Percentiles rank a stretch among this genome's conserved stretches.
Evolutionary conservation across 2,113 vertebrate genomes (phyloP).

Genomic region (Hiodon tergisus): DNA sequence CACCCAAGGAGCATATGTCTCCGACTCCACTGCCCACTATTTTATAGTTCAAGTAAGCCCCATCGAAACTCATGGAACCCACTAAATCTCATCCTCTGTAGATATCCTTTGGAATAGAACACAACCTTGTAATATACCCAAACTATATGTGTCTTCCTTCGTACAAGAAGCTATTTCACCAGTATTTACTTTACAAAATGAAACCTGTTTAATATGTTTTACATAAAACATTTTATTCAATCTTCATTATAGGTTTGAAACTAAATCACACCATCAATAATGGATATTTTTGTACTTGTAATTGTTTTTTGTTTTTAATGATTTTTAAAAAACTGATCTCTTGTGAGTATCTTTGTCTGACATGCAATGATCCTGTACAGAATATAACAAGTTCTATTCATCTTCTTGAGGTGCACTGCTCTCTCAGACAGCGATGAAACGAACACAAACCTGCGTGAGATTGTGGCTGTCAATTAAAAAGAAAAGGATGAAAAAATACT

Average conservation of each 20-base stretch:
- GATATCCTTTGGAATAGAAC: constrained; percentile 44
- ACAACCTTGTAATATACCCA: constrained; percentile 45
- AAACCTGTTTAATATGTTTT: constrained; percentile 10
- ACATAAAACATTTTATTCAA: background rate
- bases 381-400: constrained; percentile 7
- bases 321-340: background rate
- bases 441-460: background rate
- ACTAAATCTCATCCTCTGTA: constrained; percentile 44
- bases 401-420: background rate
- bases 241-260: background rate
- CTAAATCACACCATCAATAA: background rate
- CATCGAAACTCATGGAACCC: constrained; percentile 40
- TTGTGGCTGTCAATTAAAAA: constrained; percentile 21
- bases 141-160: constrained; percentile 67
- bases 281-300: constrained; percentile 5
- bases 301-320: constrained; percentile 7
- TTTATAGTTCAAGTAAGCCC: constrained; percentile 69
- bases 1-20: constrained; percentile 85
- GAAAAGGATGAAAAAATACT: background rate
- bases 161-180: constrained; percentile 34
- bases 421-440: background rate
- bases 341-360: background rate
- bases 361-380: constrained; percentile 3
- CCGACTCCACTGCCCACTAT: constrained; percentile 84
- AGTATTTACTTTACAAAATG: constrained; percentile 13